phyloP scores from a whole-genome alignment of 2,888 invertebrate genomes.

The Lasioglossum lativentre region DNA sequence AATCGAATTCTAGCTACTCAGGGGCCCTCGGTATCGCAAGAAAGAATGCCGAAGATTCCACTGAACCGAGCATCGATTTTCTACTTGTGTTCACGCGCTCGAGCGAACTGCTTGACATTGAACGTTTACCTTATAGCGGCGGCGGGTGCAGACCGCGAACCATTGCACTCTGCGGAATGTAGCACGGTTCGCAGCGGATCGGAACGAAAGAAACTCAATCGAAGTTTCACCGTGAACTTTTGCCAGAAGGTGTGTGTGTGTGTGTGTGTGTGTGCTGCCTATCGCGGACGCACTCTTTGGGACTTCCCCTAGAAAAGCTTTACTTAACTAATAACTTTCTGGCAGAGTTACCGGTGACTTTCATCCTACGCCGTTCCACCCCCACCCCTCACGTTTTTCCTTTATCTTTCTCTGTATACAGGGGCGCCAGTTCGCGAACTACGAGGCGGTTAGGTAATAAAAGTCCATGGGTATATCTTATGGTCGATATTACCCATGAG shows the following conservation, averaged over 20 bases:
- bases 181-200: slow-evolving; percentile 19
- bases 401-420: not conserved
- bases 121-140: slow-evolving; percentile 27
- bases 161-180: slow-evolving; percentile 35
- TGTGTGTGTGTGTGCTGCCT: not conserved
- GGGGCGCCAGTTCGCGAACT: not conserved
- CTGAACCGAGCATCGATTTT: not conserved
- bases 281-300: not conserved
- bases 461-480: slow-evolving; percentile 18
- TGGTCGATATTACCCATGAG: slow-evolving; percentile 9
- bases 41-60: not conserved
- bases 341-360: slow-evolving; percentile 3
- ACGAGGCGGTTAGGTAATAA: slow-evolving; percentile 2
- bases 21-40: not conserved
- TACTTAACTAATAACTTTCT: slow-evolving; percentile 39
- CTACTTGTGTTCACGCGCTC: not conserved
- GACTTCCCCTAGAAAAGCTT: slow-evolving; percentile 18
- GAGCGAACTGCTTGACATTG: not conserved
- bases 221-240: slow-evolving; percentile 38
- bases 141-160: not conserved
- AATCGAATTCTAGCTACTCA: not conserved
- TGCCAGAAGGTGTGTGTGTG: not conserved
- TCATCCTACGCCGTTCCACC: not conserved
- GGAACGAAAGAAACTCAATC: slow-evolving; percentile 34
- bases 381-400: not conserved